These are phyloP conservation scores for Camponotus vicinus DNA, from an alignment of 1,140 invertebrate species.

Conservation along the genomic window DNA sequence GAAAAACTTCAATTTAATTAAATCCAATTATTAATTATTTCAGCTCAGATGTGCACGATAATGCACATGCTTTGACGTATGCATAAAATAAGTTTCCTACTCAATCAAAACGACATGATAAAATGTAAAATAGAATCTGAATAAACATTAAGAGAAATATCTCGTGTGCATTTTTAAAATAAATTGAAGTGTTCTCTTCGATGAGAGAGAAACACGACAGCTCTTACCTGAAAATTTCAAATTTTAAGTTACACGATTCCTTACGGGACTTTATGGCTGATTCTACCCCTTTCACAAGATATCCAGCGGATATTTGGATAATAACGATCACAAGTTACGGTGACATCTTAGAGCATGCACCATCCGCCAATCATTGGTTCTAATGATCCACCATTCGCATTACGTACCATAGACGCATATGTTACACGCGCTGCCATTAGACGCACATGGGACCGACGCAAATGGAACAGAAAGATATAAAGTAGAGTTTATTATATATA, in stretches of 20 bases:
- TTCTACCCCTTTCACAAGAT: not conserved
- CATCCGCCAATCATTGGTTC: conserved; percentile 37
- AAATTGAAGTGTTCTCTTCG: not conserved
- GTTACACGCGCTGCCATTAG: conserved; percentile 52
- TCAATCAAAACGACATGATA: not conserved
- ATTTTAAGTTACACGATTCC: not conserved
- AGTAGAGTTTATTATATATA: conserved; percentile 42
- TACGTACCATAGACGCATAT: conserved; percentile 52
- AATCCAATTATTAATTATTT: conserved; percentile 4
- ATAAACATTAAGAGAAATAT: not conserved
- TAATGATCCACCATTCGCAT: conserved; percentile 54
- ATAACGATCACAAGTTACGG: conserved; percentile 46
- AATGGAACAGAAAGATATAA: conserved; percentile 11
- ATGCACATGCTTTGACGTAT: not conserved
- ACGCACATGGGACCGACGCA: conserved; percentile 47
- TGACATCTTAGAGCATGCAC: conserved; percentile 34
- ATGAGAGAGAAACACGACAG: not conserved
- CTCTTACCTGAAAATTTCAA: conserved; percentile 4
- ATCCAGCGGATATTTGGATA: conserved; percentile 45
- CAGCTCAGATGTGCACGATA: not conserved
- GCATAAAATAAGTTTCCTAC: not conserved
- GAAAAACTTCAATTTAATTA: not conserved
- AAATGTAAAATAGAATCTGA: not conserved
- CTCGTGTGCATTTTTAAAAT: not conserved
- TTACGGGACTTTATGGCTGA: conserved; percentile 5